Evolutionary conservation across 1,140 invertebrate genomes (phyloP), one percentile per base, ranked within the genome.

Genomic region (Venturia canescens): DNA sequence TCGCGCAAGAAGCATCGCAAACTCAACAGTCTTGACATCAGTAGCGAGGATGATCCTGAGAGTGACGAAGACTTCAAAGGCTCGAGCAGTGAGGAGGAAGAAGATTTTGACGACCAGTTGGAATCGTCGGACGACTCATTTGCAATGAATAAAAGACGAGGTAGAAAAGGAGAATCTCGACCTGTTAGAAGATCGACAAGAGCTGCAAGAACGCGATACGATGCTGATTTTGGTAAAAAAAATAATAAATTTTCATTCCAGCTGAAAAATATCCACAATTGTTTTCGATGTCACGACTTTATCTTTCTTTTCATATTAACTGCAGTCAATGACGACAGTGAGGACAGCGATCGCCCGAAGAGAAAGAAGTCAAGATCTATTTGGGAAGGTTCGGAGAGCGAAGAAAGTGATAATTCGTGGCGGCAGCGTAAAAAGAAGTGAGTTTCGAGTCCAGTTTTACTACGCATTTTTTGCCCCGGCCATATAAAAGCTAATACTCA

Each of bases 51-150:
- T 79, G 96, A 97, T 87, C 94, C 94, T 80, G 94, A 94, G 81
- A 96, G 95, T 1, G 97, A 98, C 87, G 96, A 97, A 90, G 97
- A 97, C 89, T 98, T 98, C 83, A 97, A 97, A 85, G 95, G 94
- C n/a, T 90, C 90, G 0, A 93, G 92, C 87, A 93, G 92, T 2
- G 94, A 94, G 11, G 93, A 94, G 0, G 94, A 95, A 0, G 94
- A 94, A 78, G 93, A 94, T 31, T 92, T 93, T 29, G 93, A 93
- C 6, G 93, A 94, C 57, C 93, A 93, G 57, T 83, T 91, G 6
- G 92, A 92, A 27, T 93, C 94, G 16, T 92, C 92, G 13, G 93
- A 95, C 76, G 94, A 94, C 53, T 94, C 93, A 81, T 91, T 93
- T n/a, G 87, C 88, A 9, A 86, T 86, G 69, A 80, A 85, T 7